phyloP scores from a whole-genome alignment of 2,888 invertebrate species.

The Deroplatys truncata region DNA sequence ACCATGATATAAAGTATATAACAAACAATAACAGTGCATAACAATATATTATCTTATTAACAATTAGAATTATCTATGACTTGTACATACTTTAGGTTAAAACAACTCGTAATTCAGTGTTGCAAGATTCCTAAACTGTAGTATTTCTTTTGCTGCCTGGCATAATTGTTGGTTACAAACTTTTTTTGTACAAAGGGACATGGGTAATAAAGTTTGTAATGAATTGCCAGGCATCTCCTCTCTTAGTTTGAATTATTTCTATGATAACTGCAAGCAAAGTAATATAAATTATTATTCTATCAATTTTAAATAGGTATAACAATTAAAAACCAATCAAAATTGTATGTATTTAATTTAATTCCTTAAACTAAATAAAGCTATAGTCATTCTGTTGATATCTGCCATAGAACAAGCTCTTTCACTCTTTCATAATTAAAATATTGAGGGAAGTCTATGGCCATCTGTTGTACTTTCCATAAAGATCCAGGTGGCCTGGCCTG shows the following conservation, averaged over 20 bases:
- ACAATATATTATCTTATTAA: background rate
- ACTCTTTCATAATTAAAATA: slow-evolving; percentile 78
- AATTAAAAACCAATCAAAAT: background rate
- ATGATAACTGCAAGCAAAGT: background rate
- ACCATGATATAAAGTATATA: background rate
- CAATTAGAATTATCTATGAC: background rate
- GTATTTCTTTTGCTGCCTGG: background rate
- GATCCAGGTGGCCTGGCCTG: slow-evolving; percentile 44
- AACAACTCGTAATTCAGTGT: background rate
- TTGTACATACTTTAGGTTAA: background rate
- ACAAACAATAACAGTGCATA: background rate
- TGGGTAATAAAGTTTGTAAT: background rate
- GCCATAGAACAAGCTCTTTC: slow-evolving; percentile 71
- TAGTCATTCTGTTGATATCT: slow-evolving; percentile 45
- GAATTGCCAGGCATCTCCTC: background rate
- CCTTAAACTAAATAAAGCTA: background rate
- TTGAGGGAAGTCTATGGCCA: slow-evolving; percentile 69
- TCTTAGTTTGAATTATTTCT: background rate
- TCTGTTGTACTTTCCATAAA: slow-evolving; percentile 57
- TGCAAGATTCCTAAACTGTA: no score
- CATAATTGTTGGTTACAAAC: background rate
- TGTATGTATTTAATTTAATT: background rate
- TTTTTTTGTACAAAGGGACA: background rate
- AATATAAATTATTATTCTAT: no score
- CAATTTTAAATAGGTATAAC: no score